A percentile compares a stretch with the other conserved stretches of the same genome.
phyloP scores from a whole-genome alignment of 2,113 vertebrate species.

The Nerophis ophidion region DNA sequence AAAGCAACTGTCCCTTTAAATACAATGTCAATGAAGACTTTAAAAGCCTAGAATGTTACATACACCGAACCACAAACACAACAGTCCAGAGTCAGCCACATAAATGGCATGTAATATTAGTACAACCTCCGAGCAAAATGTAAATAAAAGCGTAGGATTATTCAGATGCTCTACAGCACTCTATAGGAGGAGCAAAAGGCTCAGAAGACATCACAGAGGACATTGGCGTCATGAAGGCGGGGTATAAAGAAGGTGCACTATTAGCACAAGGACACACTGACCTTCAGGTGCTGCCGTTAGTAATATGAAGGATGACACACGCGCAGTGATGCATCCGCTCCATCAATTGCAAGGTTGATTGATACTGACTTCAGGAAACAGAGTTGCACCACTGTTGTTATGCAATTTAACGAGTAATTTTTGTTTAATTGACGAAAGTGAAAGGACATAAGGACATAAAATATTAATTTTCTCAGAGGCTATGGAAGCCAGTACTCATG shows the following conservation, averaged over 20 bases:
- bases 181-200: not conserved
- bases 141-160: slow-evolving; percentile 1
- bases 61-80: no score
- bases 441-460: no score
- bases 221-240: slow-evolving; percentile 51
- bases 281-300: slow-evolving; percentile 60
- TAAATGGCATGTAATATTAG: slow-evolving; percentile 8
- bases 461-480: no score
- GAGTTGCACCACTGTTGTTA: not conserved
- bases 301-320: slow-evolving; percentile 31
- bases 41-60: no score
- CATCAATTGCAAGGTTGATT: not conserved
- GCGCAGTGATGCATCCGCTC: slow-evolving; percentile 36
- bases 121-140: no score
- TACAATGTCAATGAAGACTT: no score
- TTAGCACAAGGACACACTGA: slow-evolving; percentile 69
- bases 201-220: slow-evolving; percentile 15
- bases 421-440: no score
- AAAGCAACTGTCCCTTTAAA: no score
- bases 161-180: not conserved
- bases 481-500: no score
- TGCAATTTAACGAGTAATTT: not conserved
- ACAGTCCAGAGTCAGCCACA: slow-evolving; percentile 7
- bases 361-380: slow-evolving; percentile 1
- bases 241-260: slow-evolving; percentile 52